Evolutionary conservation across 2,888 invertebrate genomes (phyloP).

Genomic region (Acronicta leporina): DNA sequence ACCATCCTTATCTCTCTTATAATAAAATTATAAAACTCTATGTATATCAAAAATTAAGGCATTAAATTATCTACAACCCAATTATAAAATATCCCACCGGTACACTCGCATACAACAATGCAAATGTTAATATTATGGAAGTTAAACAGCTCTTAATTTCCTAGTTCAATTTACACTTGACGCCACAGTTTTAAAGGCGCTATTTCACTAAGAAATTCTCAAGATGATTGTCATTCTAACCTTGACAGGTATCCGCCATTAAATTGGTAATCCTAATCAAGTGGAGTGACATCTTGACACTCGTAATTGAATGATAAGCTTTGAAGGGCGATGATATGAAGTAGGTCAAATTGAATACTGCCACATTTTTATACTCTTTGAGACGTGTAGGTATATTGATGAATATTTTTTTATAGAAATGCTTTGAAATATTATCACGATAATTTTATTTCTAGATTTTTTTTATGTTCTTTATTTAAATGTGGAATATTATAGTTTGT

Average conservation of each 20-base stretch:
- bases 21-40: no score
- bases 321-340: slow-evolving; percentile 53
- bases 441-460: no score
- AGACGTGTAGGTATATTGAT: background rate
- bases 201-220: slow-evolving; percentile 9
- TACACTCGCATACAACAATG: no score
- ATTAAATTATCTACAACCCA: no score
- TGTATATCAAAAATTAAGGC: no score
- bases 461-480: no score
- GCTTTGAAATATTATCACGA: background rate
- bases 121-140: no score
- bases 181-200: background rate
- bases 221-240: slow-evolving; percentile 15
- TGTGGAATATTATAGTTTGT: no score
- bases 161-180: background rate
- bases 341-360: slow-evolving; percentile 26
- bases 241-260: slow-evolving; percentile 27
- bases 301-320: slow-evolving; percentile 62
- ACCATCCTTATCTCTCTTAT: no score
- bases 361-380: background rate
- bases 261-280: slow-evolving; percentile 39
- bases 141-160: background rate
- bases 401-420: background rate
- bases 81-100: no score
- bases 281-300: slow-evolving; percentile 51